Evolutionary conservation across 2,113 vertebrate species (phyloP), one percentile per base, ranked within the genome.

Genomic region (Promerops cafer): DNA sequence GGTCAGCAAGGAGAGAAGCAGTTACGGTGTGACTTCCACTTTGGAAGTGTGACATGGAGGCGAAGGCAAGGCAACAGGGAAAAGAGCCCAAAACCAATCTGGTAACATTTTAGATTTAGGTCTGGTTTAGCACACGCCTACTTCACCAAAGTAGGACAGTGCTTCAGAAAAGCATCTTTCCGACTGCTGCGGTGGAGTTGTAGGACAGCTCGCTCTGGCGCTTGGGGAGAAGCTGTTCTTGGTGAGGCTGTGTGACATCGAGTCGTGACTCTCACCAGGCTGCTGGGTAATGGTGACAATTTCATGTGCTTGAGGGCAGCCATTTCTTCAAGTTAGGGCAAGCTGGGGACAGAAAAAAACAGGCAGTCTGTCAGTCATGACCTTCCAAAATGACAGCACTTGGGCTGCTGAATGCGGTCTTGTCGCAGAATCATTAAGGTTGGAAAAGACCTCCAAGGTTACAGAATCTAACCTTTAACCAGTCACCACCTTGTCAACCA

Each of bases 111-210:
- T 81, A 47, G 77, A 87, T 96, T 68, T 90, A 90, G 93, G 40
- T 87, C 82, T 93, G 37, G 85, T 80, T 89, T 91, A 91, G 87
- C 93, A 87, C 59, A 75, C 40, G 16, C 89, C 89, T 84, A 71
- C 84, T 57, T 74, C 5, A 12, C 69, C 26, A 4, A 91, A 94
- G 93, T 91, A 87, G 96, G 91, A 52, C 91, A 91, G 79, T 72
- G 84, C 71, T 91, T 50, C 61, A 70, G 91, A 79, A 84, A 53
- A 87, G 81, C 75, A 66, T 89, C 45, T 76, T 63, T 22, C 7
- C 0, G 1, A 19, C 31, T 49, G 74, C 87, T 79, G 61, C 0
- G 0, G 1, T 89, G 53, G 70, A 76, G 86, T 45, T 20, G 10
- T 8, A 52, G 90, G 86, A 80, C 75, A 77, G 54, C 60, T 85